A percentile compares a stretch with the other conserved stretches of the same genome.
phyloP scores from a whole-genome alignment of 2,888 invertebrate species.

The Tinea trinotella region DNA sequence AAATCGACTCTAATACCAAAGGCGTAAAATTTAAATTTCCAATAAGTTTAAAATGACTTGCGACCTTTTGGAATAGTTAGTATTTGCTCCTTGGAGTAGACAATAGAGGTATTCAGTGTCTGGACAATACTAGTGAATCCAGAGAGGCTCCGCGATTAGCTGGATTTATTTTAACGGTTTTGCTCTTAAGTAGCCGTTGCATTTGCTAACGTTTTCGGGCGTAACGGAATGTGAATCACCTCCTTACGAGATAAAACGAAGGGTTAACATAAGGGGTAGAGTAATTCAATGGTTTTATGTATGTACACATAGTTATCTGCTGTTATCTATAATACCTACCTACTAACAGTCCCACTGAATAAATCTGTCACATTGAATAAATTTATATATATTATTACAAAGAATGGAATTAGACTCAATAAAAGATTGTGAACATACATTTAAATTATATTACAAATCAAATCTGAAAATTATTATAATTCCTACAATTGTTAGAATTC shows the following conservation, averaged over 20 bases:
- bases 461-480: too few relatives aligned
- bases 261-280: slow-evolving; percentile 8
- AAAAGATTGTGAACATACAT: too few relatives aligned
- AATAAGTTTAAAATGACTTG: slow-evolving; percentile 20
- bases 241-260: slow-evolving; percentile 17
- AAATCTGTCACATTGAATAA: too few relatives aligned
- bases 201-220: slow-evolving; percentile 5
- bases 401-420: too few relatives aligned
- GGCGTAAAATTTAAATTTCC: slow-evolving; percentile 20
- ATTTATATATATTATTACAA: too few relatives aligned
- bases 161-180: slow-evolving; percentile 60
- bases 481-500: too few relatives aligned
- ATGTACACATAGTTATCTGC: background rate
- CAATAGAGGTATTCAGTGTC: slow-evolving; percentile 59
- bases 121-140: slow-evolving; percentile 51
- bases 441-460: too few relatives aligned
- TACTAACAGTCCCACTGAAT: too few relatives aligned
- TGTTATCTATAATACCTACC: too few relatives aligned
- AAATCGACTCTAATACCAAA: background rate
- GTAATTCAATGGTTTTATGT: background rate
- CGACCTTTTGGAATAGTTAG: slow-evolving; percentile 23
- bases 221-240: slow-evolving; percentile 17
- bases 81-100: slow-evolving; percentile 35
- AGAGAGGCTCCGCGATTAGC: slow-evolving; percentile 46
- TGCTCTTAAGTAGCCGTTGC: slow-evolving; percentile 28